Evolutionary conservation across 2,888 invertebrate genomes (phyloP).

Genomic region (Caenorhabditis plicata): DNA sequence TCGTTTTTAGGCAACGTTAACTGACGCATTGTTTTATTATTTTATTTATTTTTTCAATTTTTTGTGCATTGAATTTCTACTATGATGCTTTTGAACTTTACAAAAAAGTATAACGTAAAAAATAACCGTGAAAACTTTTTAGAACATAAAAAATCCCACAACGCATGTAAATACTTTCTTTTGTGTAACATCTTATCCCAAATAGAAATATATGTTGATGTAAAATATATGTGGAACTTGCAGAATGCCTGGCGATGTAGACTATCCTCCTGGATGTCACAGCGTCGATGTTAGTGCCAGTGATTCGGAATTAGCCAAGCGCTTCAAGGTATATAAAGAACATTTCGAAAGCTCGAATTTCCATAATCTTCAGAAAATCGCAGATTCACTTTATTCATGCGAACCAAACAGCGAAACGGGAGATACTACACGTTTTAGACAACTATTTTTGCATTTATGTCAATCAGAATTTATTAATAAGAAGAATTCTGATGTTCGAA

Average conservation of each 20-base stretch:
- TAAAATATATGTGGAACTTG: too few relatives aligned
- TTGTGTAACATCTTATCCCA: neutral
- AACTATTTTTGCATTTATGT: constrained; percentile 21
- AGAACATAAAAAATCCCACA: too few relatives aligned
- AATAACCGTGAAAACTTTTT: neutral
- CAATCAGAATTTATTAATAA: constrained; percentile 9
- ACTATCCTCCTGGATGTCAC: constrained; percentile 29
- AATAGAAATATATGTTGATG: neutral
- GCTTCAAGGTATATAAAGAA: constrained; percentile 10
- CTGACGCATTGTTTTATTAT: too few relatives aligned
- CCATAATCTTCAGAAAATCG: constrained; percentile 8
- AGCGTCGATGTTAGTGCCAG: constrained; percentile 8
- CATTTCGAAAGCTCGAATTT: neutral
- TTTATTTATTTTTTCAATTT: neutral
- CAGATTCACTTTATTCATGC: constrained; percentile 7
- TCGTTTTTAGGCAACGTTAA: too few relatives aligned
- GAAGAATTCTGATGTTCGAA: constrained; percentile 19
- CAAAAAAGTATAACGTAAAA: neutral
- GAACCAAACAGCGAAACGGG: constrained; percentile 10
- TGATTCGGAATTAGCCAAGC: constrained; percentile 16
- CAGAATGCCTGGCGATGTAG: constrained; percentile 16
- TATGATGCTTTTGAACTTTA: neutral
- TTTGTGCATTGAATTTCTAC: neutral
- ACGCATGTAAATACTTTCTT: neutral
- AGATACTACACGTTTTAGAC: constrained; percentile 7